Evolutionary conservation across 2,888 invertebrate species (phyloP).

Genomic region (Schizotus pectinicornis): DNA sequence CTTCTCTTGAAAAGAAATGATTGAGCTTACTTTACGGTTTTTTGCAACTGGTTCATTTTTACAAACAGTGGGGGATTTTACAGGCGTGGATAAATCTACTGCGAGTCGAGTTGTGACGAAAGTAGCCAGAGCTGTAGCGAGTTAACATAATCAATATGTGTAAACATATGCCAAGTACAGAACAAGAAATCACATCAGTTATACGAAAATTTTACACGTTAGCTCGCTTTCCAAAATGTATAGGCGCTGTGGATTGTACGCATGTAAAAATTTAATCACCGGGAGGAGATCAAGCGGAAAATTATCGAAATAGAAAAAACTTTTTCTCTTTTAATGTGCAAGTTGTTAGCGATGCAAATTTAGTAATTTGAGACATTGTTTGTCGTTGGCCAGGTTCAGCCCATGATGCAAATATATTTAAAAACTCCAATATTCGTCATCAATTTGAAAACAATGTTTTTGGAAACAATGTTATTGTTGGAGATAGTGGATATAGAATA

Average conservation of each 20-base stretch:
- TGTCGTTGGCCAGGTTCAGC: conserved; percentile 42
- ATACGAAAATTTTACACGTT: too few species aligned
- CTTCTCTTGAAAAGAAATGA: too few species aligned
- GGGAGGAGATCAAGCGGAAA: conserved; percentile 40
- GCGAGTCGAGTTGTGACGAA: too few species aligned
- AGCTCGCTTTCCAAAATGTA: conserved; percentile 32
- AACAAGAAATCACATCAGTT: too few species aligned
- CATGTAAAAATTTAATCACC: conserved; percentile 45
- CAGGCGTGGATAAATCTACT: too few species aligned
- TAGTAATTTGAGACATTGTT: conserved; percentile 37
- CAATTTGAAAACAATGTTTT: conserved; percentile 31
- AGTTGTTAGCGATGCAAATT: conserved; percentile 35
- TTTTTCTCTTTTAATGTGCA: conserved; percentile 43
- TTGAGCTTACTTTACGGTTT: too few species aligned
- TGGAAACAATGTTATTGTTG: conserved; percentile 28
- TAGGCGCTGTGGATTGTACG: conserved; percentile 43
- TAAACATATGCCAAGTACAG: too few species aligned
- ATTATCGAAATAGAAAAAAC: conserved; percentile 40
- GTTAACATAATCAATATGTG: too few species aligned
- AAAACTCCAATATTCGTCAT: conserved; percentile 38
- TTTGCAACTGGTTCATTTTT: too few species aligned
- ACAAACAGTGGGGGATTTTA: too few species aligned
- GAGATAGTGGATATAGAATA: conserved; percentile 33
- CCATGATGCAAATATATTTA: conserved; percentile 43
- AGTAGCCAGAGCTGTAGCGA: too few species aligned